Conservation (phyloP, 2,797 vertebrate genomes). For the Garrulus glandarius region DNA sequence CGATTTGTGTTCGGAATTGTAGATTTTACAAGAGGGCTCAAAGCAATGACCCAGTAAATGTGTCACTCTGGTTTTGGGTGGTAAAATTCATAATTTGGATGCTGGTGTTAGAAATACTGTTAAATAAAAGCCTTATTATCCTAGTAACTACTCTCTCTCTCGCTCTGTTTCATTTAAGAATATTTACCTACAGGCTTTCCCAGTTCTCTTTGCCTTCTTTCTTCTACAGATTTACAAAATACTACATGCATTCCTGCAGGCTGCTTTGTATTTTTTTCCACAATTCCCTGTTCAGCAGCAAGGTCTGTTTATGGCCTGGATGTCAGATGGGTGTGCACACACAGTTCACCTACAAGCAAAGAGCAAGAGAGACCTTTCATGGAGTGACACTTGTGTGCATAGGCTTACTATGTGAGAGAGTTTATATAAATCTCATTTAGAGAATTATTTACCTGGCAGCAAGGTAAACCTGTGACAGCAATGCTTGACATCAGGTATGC, state of each 20-base stretch:
- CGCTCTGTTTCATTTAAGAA: neutral
- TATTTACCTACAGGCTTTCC: neutral
- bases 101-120: neutral
- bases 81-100: neutral
- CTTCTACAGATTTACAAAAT: neutral
- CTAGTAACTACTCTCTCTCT: neutral
- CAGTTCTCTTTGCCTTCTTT: neutral
- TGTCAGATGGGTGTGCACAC: neutral
- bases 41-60: neutral
- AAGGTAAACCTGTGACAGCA: neutral
- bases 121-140: neutral
- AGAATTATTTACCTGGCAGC: conserved; percentile 25
- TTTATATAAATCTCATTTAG: conserved; percentile 37
- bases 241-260: accelerated
- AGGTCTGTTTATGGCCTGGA: neutral
- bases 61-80: neutral
- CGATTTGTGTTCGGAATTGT: neutral
- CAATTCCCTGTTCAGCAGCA: neutral
- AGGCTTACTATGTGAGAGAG: neutral
- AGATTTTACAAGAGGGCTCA: neutral
- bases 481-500: neutral
- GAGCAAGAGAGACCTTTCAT: neutral
- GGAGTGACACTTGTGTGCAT: neutral
- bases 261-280: neutral
- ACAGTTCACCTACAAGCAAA: neutral